Percentiles rank a stretch among this genome's conserved stretches.
Evolutionary conservation across 2,888 invertebrate species (phyloP).

Genomic region (Saturnia japonica): DNA sequence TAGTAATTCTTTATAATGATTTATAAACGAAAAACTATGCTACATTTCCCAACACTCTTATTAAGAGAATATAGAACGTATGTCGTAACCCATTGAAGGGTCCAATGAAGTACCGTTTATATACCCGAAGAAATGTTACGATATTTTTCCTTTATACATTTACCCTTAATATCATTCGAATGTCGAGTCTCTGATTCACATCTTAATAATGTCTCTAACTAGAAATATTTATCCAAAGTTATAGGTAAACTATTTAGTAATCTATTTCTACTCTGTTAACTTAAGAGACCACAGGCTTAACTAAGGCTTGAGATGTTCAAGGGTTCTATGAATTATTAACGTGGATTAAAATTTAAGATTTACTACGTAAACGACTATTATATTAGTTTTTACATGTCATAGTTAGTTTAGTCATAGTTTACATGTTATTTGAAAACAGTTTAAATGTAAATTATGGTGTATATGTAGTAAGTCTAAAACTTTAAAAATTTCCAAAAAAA

Average conservation of each 20-base stretch:
- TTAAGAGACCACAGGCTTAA: not conserved
- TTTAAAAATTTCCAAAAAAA: no score
- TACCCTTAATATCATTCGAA: constrained; percentile 14
- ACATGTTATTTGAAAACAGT: no score
- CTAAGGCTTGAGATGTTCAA: not conserved
- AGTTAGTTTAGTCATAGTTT: no score
- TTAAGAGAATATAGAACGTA: constrained; percentile 13
- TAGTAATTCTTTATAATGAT: not conserved
- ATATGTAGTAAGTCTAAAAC: no score
- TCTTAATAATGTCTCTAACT: constrained; percentile 12
- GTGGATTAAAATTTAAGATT: not conserved
- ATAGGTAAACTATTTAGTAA: not conserved
- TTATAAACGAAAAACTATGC: not conserved
- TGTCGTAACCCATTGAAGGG: constrained; percentile 11
- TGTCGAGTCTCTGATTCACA: constrained; percentile 15
- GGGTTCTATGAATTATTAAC: not conserved
- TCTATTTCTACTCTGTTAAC: not conserved
- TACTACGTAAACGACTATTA: not conserved
- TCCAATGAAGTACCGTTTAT: constrained; percentile 13
- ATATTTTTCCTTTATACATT: constrained; percentile 16
- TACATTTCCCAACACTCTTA: not conserved
- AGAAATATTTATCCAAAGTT: not conserved
- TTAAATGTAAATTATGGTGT: no score
- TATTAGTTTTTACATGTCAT: no score
- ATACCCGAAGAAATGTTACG: constrained; percentile 12